Conservation (phyloP, 2,113 vertebrate genomes). For the Strix uralensis region DNA sequence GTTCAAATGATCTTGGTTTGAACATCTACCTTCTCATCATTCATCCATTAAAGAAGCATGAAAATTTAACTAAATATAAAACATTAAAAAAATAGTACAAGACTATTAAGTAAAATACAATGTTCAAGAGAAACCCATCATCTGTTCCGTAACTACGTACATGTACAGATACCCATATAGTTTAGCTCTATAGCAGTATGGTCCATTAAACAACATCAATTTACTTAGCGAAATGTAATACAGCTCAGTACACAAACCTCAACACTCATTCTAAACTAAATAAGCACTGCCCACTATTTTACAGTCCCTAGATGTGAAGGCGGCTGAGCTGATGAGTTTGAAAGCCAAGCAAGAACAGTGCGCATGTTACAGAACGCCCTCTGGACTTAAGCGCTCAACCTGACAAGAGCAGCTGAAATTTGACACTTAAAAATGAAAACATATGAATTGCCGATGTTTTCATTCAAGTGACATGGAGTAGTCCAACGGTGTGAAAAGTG, state of each 20-base stretch:
- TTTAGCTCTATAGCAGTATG: neutral
- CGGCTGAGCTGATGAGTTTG: neutral
- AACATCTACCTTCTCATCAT: neutral
- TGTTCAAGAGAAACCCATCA: neutral
- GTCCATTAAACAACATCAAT: neutral
- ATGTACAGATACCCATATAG: neutral
- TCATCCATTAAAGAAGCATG: neutral
- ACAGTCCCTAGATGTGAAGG: neutral
- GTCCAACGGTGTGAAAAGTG: neutral
- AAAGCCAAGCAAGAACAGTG: neutral
- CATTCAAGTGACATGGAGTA: neutral
- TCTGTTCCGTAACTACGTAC: neutral
- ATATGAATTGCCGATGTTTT: neutral
- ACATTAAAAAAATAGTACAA: neutral
- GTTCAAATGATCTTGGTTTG: neutral
- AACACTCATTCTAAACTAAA: neutral
- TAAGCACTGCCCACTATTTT: neutral
- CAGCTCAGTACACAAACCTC: neutral
- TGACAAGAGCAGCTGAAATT: neutral
- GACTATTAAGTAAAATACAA: neutral
- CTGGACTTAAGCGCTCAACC: neutral
- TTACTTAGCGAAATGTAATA: neutral
- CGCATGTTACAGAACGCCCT: neutral
- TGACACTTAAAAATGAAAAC: neutral
- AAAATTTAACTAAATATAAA: neutral